Percentiles rank a stretch among this genome's conserved stretches.
Evolutionary conservation across 2,797 vertebrate species (phyloP).

Genomic region (Malacoraja senta): DNA sequence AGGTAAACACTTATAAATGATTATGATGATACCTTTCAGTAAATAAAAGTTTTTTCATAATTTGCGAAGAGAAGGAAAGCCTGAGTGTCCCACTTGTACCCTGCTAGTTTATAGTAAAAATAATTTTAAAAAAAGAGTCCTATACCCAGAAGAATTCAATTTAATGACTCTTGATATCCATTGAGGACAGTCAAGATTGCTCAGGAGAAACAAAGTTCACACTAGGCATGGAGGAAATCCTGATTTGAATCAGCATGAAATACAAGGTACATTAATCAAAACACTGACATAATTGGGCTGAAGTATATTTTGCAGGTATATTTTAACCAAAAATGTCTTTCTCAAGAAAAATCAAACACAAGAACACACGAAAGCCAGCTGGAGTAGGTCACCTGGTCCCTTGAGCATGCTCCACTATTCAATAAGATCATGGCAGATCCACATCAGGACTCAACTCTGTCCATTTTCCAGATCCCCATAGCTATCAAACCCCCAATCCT

Average conservation of each 20-base stretch:
- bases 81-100: neutral
- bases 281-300: neutral
- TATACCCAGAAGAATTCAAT: neutral
- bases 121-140: neutral
- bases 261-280: neutral
- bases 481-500: too few relatives aligned
- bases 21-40: neutral
- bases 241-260: neutral
- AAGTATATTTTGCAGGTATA: neutral
- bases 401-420: too few relatives aligned
- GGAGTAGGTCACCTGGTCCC: too few relatives aligned
- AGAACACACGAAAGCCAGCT: too few relatives aligned
- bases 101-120: neutral
- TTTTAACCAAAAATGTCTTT: neutral
- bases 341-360: neutral
- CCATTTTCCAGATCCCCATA: too few relatives aligned
- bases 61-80: neutral
- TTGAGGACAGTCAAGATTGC: neutral
- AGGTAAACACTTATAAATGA: neutral
- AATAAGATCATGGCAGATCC: too few relatives aligned
- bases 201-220: neutral
- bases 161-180: neutral
- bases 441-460: too few relatives aligned
- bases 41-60: neutral
- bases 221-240: neutral